Evolutionary conservation across 2,797 vertebrate genomes (phyloP), one percentile per base, ranked within the genome.

Genomic region (Buphagus erythrorhynchus): DNA sequence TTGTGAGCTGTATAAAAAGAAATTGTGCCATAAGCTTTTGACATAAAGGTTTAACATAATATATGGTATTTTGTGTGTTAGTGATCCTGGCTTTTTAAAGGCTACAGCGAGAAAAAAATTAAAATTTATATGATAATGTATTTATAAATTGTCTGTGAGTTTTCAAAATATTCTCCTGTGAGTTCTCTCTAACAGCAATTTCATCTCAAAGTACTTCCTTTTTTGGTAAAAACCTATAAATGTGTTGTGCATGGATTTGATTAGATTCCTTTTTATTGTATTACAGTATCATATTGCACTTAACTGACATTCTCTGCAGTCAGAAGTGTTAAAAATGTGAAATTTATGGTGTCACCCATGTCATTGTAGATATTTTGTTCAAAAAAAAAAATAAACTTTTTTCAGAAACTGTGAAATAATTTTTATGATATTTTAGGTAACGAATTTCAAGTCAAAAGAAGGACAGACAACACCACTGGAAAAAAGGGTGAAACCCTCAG

Each of bases 371-470:
- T 96, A 97, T 95, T 97, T 97, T 97, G 73, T 96, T 96, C 55
- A 92, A 92, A 97, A 97, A 96, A 96, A 97, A 85, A 61, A 98
- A 98, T 98, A 98, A 98, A 98, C 21, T 83, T 93, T 96, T 93
- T 98, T 86, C 97, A 98, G 86, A 96, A 94, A 90, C 13, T 1
- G 2, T 33, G n/a, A 29, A 36, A 21, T 17, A n/a, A 25, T 65
- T 81, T 73, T 92, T 46, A 38, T 66, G 4, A 8, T 46, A n/a
- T 28, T 80, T 79, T 54, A 61, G 5, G 10, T n/a, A 52, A 45
- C 20, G 3, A 33, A 20, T 62, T 89, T 83, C 59, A 85, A 80
- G 21, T 42, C 25, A 74, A 16, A 57, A 26, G 19, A 59, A 8
- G 6, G 13, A 38, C 16, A 77, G 36, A n/a, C 13, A 67, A 28